Percentiles rank a stretch among this genome's conserved stretches.
Conservation (phyloP, 1,140 invertebrate genomes). For the Trypoxylus dichotomus region DNA sequence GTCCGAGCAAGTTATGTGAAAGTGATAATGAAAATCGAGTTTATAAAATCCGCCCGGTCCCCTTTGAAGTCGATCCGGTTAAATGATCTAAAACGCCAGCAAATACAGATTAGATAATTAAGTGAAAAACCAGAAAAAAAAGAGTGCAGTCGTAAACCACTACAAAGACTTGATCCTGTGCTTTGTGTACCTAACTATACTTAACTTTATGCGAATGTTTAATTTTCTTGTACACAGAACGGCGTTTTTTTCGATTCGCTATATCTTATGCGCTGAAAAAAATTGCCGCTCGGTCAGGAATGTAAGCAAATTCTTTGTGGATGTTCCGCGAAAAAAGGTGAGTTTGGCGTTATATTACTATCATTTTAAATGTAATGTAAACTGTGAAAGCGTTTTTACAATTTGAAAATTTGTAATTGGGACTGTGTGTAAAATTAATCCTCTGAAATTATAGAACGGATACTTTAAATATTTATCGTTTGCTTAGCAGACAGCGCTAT, state of each 20-base stretch:
- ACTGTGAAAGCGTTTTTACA: not conserved
- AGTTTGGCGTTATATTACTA: not conserved
- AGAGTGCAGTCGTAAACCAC: not conserved
- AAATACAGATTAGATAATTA: not conserved
- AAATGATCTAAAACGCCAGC: not conserved
- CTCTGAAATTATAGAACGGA: no score
- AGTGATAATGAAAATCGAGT: constrained; percentile 3
- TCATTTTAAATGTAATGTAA: not conserved
- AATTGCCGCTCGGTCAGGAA: not conserved
- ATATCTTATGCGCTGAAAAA: not conserved
- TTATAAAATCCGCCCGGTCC: not conserved
- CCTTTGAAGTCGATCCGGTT: not conserved
- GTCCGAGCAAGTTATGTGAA: not conserved
- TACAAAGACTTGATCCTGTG: not conserved
- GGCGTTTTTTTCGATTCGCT: not conserved
- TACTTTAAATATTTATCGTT: no score
- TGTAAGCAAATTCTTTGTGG: not conserved
- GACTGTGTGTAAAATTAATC: no score
- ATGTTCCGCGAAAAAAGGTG: not conserved
- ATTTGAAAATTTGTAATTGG: not conserved
- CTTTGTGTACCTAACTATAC: not conserved
- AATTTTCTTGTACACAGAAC: not conserved
- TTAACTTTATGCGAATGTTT: not conserved
- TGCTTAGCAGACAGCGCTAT: no score
- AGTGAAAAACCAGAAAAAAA: not conserved